Percentiles rank a stretch among this genome's conserved stretches.
Conservation (phyloP, 1,140 invertebrate genomes). For the Helicoverpa zea region DNA sequence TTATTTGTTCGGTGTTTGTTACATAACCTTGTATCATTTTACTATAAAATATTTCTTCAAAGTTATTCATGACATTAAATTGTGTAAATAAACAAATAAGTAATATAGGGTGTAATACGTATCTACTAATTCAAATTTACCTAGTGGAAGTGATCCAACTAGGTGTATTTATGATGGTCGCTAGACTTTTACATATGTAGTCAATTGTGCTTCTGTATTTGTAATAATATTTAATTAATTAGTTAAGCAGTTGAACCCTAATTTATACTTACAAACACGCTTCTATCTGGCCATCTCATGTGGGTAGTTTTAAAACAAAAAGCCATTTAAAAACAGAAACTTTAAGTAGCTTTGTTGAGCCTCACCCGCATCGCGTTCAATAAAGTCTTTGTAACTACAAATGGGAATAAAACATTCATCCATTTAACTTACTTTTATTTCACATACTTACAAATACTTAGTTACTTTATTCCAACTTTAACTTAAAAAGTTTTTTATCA, state of each 20-base stretch:
- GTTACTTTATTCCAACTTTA: not conserved
- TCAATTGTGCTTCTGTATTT: too few relatives aligned
- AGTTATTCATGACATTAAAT: too few relatives aligned
- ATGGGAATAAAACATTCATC: not conserved
- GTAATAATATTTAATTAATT: too few relatives aligned
- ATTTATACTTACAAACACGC: not conserved
- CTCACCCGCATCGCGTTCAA: constrained; percentile 1
- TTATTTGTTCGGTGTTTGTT: too few relatives aligned
- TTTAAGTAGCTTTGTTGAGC: not conserved
- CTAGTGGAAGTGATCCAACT: too few relatives aligned
- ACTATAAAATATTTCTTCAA: too few relatives aligned
- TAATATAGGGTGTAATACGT: too few relatives aligned
- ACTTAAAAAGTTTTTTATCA: not conserved
- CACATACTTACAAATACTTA: not conserved
- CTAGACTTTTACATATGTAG: too few relatives aligned
- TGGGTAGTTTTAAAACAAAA: constrained; percentile 10
- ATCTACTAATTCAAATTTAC: too few relatives aligned
- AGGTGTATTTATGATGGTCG: too few relatives aligned
- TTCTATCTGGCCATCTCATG: not conserved
- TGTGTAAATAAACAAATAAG: too few relatives aligned
- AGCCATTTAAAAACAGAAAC: not conserved
- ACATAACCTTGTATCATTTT: too few relatives aligned
- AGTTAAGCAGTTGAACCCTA: not conserved
- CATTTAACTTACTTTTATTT: constrained; percentile 11
- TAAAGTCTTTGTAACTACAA: not conserved